These are phyloP conservation scores for Drosophila peninsularis DNA, from an alignment of 2,888 invertebrate genomes.

Conservation along the genomic window DNA sequence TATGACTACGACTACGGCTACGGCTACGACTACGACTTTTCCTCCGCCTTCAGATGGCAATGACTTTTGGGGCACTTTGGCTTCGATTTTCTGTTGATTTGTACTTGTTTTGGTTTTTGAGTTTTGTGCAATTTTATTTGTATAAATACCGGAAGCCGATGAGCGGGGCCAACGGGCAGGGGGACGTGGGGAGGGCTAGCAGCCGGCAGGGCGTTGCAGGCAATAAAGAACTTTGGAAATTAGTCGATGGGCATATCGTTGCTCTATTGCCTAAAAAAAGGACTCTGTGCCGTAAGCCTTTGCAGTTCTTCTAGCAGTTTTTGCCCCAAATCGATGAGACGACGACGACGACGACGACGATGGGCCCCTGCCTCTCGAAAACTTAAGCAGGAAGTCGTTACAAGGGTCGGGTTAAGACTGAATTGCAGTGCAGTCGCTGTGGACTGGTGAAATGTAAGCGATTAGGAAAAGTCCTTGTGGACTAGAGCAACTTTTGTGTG, in stretches of 20 bases:
- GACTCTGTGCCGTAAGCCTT: constrained; percentile 35
- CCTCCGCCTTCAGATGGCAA: constrained; percentile 56
- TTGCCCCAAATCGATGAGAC: constrained; percentile 64
- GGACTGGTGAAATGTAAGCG: constrained; percentile 8
- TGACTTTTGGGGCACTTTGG: constrained; percentile 60
- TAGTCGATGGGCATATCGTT: constrained; percentile 65
- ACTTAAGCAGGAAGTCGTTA: constrained; percentile 80
- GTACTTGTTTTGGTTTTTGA: constrained; percentile 62
- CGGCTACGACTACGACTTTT: constrained; percentile 44
- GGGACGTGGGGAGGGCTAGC: background rate
- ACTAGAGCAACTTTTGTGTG: background rate
- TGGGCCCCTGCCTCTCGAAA: constrained; percentile 26
- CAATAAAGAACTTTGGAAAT: constrained; percentile 80
- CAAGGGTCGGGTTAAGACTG: constrained; percentile 55
- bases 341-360: no score
- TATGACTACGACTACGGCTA: no score
- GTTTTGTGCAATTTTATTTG: constrained; percentile 78
- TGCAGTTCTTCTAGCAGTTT: constrained; percentile 54
- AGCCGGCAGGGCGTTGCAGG: constrained; percentile 70
- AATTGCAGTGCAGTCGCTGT: constrained; percentile 44
- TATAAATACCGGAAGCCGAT: constrained; percentile 82
- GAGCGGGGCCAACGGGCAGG: background rate
- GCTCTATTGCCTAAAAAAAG: constrained; percentile 24
- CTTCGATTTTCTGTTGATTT: constrained; percentile 75
- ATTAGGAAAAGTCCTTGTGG: constrained; percentile 16